phyloP scores from a whole-genome alignment of 2,888 invertebrate genomes.

The Oasisia sp. region DNA sequence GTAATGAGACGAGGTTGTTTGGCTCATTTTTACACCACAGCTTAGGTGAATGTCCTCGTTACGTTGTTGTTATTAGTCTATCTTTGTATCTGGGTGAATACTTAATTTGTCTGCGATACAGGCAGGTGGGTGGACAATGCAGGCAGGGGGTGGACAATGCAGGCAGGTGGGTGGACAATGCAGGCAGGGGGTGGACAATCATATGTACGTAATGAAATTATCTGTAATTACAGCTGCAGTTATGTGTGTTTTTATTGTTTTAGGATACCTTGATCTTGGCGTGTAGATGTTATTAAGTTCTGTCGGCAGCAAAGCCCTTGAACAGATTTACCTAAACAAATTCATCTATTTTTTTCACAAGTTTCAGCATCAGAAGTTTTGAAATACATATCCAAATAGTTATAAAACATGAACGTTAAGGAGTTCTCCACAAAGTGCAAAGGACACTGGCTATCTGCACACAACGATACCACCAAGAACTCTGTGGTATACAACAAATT shows the following conservation, averaged over 20 bases:
- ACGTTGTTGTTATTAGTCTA: neutral
- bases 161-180: no score
- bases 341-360: neutral
- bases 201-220: no score
- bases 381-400: neutral
- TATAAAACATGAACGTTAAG: neutral
- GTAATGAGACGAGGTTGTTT: neutral
- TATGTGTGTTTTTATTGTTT: neutral
- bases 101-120: no score
- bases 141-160: no score
- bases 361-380: neutral
- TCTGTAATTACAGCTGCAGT: neutral
- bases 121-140: no score
- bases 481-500: neutral
- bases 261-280: neutral
- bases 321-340: neutral
- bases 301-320: neutral
- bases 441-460: neutral
- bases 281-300: neutral
- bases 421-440: neutral
- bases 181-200: no score
- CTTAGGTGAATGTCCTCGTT: neutral
- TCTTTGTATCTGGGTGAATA: neutral
- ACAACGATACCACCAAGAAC: neutral
- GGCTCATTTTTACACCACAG: neutral